phyloP scores from a whole-genome alignment of 2,888 invertebrate genomes.

The Caenorhabditis drosophilae region DNA sequence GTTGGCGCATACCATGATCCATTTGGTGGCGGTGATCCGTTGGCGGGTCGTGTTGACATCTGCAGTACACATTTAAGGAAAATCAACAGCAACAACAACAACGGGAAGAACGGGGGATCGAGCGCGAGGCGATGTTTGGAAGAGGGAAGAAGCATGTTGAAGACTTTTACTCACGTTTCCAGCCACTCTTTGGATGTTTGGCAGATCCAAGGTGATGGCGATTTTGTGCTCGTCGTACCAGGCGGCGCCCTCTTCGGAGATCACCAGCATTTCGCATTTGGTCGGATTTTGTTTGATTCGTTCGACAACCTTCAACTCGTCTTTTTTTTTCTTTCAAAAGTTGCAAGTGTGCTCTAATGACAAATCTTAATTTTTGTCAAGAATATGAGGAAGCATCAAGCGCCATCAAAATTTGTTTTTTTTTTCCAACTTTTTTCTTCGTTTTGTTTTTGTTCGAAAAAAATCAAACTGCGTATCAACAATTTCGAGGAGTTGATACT shows the following conservation, averaged over 20 bases:
- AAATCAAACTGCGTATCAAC: too few relatives aligned
- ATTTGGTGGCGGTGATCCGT: constrained; percentile 41
- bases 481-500: too few relatives aligned
- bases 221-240: constrained; percentile 73
- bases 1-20: constrained; percentile 47
- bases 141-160: neutral
- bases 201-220: constrained; percentile 48
- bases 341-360: too few relatives aligned
- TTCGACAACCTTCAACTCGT: constrained; percentile 62
- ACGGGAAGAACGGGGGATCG: too few relatives aligned
- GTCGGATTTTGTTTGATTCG: constrained; percentile 62
- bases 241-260: constrained; percentile 79
- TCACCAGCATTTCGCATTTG: constrained; percentile 85
- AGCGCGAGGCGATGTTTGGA: neutral
- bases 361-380: too few relatives aligned
- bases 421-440: too few relatives aligned
- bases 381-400: too few relatives aligned
- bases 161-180: constrained; percentile 33
- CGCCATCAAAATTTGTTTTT: too few relatives aligned
- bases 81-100: too few relatives aligned
- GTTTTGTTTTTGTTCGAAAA: too few relatives aligned
- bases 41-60: constrained; percentile 17
- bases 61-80: neutral
- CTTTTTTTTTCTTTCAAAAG: too few relatives aligned
- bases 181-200: constrained; percentile 37